Base-by-base conservation (phyloP, 64 coral and sea anemone genomes). In the Stylophora pistillata region DNA sequence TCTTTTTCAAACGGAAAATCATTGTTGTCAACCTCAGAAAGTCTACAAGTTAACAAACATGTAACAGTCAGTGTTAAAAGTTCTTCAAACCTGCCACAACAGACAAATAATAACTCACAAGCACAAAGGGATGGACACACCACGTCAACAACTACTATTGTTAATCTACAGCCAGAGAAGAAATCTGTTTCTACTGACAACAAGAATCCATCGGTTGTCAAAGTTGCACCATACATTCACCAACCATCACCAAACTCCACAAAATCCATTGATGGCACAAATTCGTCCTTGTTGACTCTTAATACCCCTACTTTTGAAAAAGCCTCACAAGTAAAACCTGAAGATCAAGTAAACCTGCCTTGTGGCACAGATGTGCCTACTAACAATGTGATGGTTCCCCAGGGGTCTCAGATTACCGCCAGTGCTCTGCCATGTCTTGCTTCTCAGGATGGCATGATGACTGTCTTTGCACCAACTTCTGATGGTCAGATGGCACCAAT, bases 201-300 rank as follows among this genome's bases (percentile, higher is more conserved):
- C 34, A 84, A 69, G n/a, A 84, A 52, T n/a, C 80, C 80, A 5
- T 84, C 80, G 16, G 34, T 84, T 47, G 60, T 33, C 23, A 84
- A 84, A 53, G 80, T 84, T 53, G 80, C 64, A 54, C 80, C 80
- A 31, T 84, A 69, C 3, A 84, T 21, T 84, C 80, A 84, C n/a
- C 60, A 84, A 23, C 80, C 80, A 23, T 69, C 80, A 69, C 20
- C 14, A 4, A 84, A 53, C 58, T 53, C 2, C 16, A 14, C 30
- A 14, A 84, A 53, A 84, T 84, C 29, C 28, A 26, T n/a, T 9
- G 80, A 53, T 2, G 34, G 61, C 30, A 9, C 61, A 53, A 53
- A 23, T 21, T 26, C 17, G 14, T 32, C 62, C 1, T 52, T 60
- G 23, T 17, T 14, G 2, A 37, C 58, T 34, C 10, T 15, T 9